Base-by-base conservation (phyloP, 2,888 invertebrate species). In the Lamellibrachia satsuma region DNA sequence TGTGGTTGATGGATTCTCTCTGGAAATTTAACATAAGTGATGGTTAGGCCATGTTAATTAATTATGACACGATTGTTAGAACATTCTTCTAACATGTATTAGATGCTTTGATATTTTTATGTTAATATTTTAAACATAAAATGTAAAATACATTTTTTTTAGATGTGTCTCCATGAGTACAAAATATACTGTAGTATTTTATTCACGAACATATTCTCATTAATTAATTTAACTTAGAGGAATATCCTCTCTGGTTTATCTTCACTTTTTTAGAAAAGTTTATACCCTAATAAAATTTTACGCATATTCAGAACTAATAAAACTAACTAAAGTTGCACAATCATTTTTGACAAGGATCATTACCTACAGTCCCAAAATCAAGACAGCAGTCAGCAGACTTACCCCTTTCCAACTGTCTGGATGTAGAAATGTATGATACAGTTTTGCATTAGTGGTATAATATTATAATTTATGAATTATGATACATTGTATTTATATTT, bases 1-100 rank as follows among this genome's bases (percentile, higher is more conserved):
- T 92, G 52, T 92, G 91, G 27, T 92, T 90, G 11, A 94, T 93
- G 39, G 92, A 60, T 51, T 92, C 91, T 92, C 92, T 92, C 94
- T 94, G 92, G 39, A 93, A 93, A 52, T n/a, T 27, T 90, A 90
- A 39, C n/a, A 52, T n/a, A 15, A 39, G n/a, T 90, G 27, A 92
- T 52, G 90, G 52, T 57, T 27, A 90, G 55, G 39, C 39, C 9
- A 55, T 8, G 7, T 55, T 9, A 55, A 55, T 8, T 8, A 55
- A 55, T 55, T 55, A 8, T 8, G 7, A 7, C 0, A 55, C 55
- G 55, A 9, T 55, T 55, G 55, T 55, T 55, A 55, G 4, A 55
- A 55, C 55, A 55, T 55, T 55, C 55, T 55, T 55, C 7, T 55
- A 9, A 55, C 7, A 9, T 55, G 75, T 75, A 75, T 75, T 15